Evolutionary conservation across 2,888 invertebrate genomes (phyloP), one percentile per base, ranked within the genome.

Genomic region (Andrena dorsata): DNA sequence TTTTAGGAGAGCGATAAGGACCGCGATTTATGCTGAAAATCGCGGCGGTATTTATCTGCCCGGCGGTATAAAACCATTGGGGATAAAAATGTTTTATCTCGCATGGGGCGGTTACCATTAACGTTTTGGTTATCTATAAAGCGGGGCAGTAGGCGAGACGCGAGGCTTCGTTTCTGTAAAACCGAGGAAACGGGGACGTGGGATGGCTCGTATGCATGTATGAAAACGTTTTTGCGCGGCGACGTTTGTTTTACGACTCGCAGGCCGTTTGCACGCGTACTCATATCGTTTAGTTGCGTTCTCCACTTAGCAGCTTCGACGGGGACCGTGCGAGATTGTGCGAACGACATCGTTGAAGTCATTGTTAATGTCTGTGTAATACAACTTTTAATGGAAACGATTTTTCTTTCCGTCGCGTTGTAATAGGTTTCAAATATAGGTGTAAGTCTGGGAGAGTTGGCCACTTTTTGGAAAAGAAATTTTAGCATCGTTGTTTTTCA

Each of bases 191-290:
- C 41, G 47, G 20, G 74, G 70, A 76, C 76, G 82, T 82, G 76
- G 76, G 79, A 85, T 80, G 63, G 30, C 47, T 58, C 70, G 60
- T 77, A 80, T 80, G 73, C 61, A 51, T 61, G 74, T 61, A 84
- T 80, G 70, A 73, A 72, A 65, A 76, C 16, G 23, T 73, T 86
- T 78, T 77, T 82, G 49, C 56, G 23, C 7, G 7, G 47, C 51
- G 61, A 69, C 53, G 66, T 79, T 72, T 69, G 64, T 85, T 85
- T 86, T 86, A 85, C 72, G 80, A 76, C 78, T 66, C 16, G 41
- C 35, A 5, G 75, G 16, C 72, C 51, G 58, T 83, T 85, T 49
- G 64, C 49, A 26, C 78, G 47, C 32, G 71, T 41, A 65, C 60
- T 47, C 60, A 8, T 16, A 32, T 64, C 26, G 35, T 63, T 70